Evolutionary conservation across 2,113 vertebrate species (phyloP).

Genomic region (Dicaeum eximium): DNA sequence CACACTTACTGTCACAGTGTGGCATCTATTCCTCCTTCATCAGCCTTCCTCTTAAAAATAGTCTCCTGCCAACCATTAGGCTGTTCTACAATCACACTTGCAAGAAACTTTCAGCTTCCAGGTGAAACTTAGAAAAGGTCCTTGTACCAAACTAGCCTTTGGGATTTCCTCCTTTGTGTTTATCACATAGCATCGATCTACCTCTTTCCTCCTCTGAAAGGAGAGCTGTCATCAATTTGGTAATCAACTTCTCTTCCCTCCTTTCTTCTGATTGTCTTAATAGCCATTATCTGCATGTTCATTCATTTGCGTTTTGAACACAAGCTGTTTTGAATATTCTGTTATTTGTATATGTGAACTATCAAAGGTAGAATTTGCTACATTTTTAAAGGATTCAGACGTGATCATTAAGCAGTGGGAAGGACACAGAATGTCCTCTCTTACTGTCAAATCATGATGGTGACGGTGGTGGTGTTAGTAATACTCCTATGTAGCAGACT

Average conservation of each 20-base stretch:
- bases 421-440: background rate
- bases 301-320: background rate
- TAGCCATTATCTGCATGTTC: background rate
- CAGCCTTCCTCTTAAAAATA: background rate
- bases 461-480: conserved; percentile 11
- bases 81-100: background rate
- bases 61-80: background rate
- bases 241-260: background rate
- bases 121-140: background rate
- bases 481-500: conserved; percentile 46
- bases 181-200: background rate
- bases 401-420: background rate
- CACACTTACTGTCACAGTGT: background rate
- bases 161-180: background rate
- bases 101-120: background rate
- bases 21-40: background rate
- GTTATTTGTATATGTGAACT: background rate
- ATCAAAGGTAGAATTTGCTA: background rate
- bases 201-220: background rate
- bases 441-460: conserved; percentile 41
- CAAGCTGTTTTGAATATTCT: background rate
- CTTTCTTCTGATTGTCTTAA: background rate
- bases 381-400: background rate
- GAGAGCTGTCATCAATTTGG: background rate
- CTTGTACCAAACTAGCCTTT: background rate